These are phyloP conservation scores for Scortum barcoo DNA, from an alignment of 2,113 vertebrate species.

Conservation along the genomic window DNA sequence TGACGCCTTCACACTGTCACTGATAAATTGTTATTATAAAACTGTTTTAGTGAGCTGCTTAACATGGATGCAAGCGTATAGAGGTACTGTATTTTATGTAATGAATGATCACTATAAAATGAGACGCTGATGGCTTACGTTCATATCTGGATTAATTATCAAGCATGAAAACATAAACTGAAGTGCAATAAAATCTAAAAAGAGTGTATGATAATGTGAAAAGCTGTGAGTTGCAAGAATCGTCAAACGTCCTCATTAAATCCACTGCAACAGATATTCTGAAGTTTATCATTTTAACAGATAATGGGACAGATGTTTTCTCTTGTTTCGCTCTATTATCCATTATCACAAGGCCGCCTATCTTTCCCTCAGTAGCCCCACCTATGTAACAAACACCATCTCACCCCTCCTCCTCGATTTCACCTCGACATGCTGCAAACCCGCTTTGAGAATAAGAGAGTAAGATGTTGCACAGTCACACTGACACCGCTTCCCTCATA, in stretches of 20 bases:
- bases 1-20: no score
- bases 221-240: no score
- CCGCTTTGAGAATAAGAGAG: background rate
- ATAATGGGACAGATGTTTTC: background rate
- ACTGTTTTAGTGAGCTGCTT: no score
- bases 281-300: background rate
- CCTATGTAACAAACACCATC: background rate
- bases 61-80: no score
- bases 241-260: background rate
- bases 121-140: no score
- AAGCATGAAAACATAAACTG: no score
- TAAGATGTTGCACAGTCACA: background rate
- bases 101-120: no score
- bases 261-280: background rate
- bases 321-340: background rate
- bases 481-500: background rate
- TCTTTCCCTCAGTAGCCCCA: background rate
- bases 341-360: background rate
- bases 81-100: no score
- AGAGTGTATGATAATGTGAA: no score
- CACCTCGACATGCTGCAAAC: background rate
- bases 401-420: background rate
- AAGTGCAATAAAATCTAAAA: no score
- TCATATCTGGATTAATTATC: no score
- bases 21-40: no score